phyloP scores from a whole-genome alignment of 2,888 invertebrate genomes.

The Ichneumoninae sp. region DNA sequence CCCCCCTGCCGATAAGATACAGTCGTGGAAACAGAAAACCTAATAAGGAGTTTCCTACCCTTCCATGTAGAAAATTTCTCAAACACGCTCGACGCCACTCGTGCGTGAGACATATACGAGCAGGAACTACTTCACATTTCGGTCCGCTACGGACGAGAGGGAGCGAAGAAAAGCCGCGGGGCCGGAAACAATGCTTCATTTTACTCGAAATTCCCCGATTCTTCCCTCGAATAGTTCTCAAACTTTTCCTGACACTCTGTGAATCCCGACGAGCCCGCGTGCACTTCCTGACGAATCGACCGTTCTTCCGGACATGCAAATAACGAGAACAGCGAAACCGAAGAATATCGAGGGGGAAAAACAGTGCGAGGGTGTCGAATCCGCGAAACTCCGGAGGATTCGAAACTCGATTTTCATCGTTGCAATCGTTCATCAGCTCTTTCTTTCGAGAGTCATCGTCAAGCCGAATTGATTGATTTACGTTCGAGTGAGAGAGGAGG shows the following conservation, averaged over 20 bases:
- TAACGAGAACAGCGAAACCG: neutral
- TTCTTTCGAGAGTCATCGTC: conserved; percentile 18
- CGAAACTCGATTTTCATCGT: conserved; percentile 46
- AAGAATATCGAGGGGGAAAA: neutral
- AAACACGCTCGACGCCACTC: neutral
- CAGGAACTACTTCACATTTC: neutral
- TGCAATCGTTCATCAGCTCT: conserved; percentile 10
- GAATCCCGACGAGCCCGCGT: neutral
- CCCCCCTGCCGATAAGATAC: neutral
- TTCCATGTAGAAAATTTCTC: neutral
- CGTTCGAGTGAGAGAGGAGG: neutral
- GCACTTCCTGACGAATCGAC: neutral
- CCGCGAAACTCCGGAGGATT: neutral
- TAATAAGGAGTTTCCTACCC: neutral
- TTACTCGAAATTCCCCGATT: neutral
- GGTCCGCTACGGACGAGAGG: neutral
- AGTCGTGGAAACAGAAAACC: neutral
- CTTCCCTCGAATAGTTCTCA: neutral
- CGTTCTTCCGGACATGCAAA: conserved; percentile 6
- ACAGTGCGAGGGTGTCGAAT: neutral
- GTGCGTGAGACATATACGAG: neutral
- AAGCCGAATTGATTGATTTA: conserved; percentile 22
- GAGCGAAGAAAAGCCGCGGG: neutral
- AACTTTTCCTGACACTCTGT: neutral
- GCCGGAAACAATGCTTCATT: conserved; percentile 9